Percentiles rank a stretch among this genome's conserved stretches.
Evolutionary conservation across 1,140 invertebrate genomes (phyloP).

Genomic region (Ostrea edulis): DNA sequence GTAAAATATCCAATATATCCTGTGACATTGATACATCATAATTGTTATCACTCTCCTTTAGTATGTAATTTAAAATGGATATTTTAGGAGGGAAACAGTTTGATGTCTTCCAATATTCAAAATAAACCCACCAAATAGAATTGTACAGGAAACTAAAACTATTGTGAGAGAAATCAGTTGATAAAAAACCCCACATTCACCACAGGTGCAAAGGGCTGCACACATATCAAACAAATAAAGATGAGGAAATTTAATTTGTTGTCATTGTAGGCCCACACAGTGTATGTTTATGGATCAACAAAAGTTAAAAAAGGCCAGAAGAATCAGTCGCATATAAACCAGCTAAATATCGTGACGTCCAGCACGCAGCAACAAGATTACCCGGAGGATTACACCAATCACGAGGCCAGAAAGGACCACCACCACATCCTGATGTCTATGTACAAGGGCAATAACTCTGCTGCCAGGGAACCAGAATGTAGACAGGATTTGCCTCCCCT

Average conservation of each 20-base stretch:
- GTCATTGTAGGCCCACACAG: background rate
- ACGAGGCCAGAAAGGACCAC: background rate
- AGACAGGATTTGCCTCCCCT: constrained; percentile 33
- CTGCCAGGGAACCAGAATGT: background rate
- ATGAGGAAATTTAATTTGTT: background rate
- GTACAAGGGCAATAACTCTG: constrained; percentile 20
- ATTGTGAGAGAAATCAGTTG: too few relatives aligned
- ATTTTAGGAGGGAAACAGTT: too few relatives aligned
- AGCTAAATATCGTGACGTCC: background rate
- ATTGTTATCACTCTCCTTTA: too few relatives aligned
- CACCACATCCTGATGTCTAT: constrained; percentile 21
- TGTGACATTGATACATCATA: too few relatives aligned
- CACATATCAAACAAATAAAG: background rate
- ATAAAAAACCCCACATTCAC: too few relatives aligned
- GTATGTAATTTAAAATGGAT: too few relatives aligned
- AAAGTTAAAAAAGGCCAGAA: background rate
- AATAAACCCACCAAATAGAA: too few relatives aligned
- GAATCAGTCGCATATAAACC: background rate
- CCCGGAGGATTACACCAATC: constrained; percentile 7
- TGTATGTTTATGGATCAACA: background rate
- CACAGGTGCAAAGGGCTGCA: too few relatives aligned
- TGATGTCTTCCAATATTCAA: too few relatives aligned
- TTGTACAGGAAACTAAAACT: too few relatives aligned
- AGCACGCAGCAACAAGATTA: constrained; percentile 11
- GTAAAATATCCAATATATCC: too few relatives aligned